phyloP scores from a whole-genome alignment of 2,797 vertebrate genomes.

The Bovichtus variegatus region DNA sequence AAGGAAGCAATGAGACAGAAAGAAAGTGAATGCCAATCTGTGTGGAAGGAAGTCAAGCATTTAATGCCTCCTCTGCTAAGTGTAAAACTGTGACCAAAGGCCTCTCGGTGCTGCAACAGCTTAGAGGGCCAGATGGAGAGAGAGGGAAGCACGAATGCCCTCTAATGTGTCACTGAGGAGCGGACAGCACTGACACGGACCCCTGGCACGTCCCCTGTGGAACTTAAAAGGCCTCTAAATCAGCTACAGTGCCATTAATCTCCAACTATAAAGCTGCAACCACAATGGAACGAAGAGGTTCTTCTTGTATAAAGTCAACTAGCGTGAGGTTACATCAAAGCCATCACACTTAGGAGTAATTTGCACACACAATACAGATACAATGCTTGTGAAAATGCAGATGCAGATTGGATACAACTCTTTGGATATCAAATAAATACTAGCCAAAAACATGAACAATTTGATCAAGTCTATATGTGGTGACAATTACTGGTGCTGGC shows the following conservation, averaged over 20 bases:
- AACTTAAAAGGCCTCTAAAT: conserved; percentile 49
- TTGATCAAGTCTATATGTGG: background rate
- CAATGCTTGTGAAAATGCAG: background rate
- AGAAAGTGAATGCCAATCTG: conserved; percentile 60
- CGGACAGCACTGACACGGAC: conserved; percentile 37
- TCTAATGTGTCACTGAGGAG: conserved; percentile 55
- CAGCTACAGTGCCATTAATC: conserved; percentile 49
- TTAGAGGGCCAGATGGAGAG: conserved; percentile 42
- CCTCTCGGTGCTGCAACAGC: conserved; percentile 35
- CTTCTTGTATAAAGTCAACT: conserved; percentile 33
- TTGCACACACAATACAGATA: background rate
- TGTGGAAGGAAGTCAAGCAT: conserved; percentile 58
- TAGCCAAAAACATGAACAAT: background rate
- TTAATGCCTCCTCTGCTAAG: conserved; percentile 66
- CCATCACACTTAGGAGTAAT: background rate
- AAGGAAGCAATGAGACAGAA: conserved; percentile 53
- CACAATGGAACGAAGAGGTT: background rate
- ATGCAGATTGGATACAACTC: background rate
- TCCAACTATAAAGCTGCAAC: conserved; percentile 40
- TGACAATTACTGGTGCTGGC: background rate
- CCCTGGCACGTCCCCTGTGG: conserved; percentile 29
- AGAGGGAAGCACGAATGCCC: conserved; percentile 21
- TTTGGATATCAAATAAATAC: background rate
- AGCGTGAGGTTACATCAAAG: background rate
- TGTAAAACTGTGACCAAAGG: conserved; percentile 68